phyloP scores from a whole-genome alignment of 2,888 invertebrate species.

The Alloplasta piceator region DNA sequence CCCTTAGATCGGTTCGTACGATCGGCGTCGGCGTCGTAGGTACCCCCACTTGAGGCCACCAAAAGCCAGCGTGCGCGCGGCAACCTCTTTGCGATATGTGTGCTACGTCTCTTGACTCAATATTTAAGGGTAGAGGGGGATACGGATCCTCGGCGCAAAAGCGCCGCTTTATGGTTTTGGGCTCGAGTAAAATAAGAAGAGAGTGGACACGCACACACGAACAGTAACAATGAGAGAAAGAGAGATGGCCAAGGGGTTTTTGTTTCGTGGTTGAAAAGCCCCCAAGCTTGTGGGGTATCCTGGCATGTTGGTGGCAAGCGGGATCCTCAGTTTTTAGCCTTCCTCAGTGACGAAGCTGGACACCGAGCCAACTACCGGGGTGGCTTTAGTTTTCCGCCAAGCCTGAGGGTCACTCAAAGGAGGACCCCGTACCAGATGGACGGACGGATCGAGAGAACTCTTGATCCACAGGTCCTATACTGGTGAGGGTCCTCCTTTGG shows the following conservation, averaged over 20 bases:
- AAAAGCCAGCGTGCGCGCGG: constrained; percentile 53
- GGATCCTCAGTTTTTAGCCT: constrained; percentile 65
- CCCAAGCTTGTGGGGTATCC: constrained; percentile 33
- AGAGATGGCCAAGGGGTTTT: constrained; percentile 40
- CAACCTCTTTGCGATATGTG: constrained; percentile 58
- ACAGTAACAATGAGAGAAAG: constrained; percentile 18
- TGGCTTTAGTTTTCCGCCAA: constrained; percentile 39
- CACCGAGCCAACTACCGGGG: constrained; percentile 35
- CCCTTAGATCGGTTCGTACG: constrained; percentile 70
- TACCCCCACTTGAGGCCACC: constrained; percentile 51
- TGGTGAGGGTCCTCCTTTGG: constrained; percentile 49
- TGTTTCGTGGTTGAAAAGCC: constrained; percentile 50
- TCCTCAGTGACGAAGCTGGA: constrained; percentile 65
- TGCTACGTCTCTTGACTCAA: constrained; percentile 34
- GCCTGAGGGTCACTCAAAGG: constrained; percentile 8
- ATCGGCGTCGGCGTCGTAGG: constrained; percentile 63
- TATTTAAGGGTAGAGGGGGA: constrained; percentile 58
- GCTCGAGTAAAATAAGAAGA: constrained; percentile 49
- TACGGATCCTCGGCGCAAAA: constrained; percentile 32
- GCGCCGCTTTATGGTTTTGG: constrained; percentile 36
- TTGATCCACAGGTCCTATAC: constrained; percentile 24
- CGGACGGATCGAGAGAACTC: constrained; percentile 16
- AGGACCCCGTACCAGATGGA: constrained; percentile 49
- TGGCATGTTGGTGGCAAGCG: constrained; percentile 50
- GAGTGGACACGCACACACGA: constrained; percentile 34